phyloP scores from a whole-genome alignment of 2,113 vertebrate species.

The Calonectris borealis region DNA sequence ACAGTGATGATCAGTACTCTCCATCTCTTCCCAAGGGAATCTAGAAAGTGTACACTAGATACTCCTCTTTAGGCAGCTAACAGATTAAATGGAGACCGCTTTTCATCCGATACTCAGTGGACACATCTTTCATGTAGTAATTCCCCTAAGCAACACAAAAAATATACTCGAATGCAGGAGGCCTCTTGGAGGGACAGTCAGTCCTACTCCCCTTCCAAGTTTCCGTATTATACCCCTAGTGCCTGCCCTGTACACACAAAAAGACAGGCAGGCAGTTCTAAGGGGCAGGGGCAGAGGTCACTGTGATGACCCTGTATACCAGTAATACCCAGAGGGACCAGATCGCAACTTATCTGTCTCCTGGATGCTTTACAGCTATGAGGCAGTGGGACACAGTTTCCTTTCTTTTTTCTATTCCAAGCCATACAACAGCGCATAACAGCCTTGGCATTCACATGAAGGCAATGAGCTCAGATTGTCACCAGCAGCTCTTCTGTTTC shows the following conservation, averaged over 20 bases:
- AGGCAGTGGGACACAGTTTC: fast-evolving
- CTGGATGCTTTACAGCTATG: not conserved
- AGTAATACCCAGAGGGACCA: not conserved
- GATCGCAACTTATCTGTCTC: not conserved
- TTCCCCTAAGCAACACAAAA: not conserved
- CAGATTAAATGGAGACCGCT: not conserved
- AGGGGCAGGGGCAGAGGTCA: not conserved
- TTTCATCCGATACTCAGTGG: not conserved
- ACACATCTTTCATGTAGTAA: not conserved
- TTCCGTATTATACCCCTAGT: not conserved
- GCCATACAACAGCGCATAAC: not conserved
- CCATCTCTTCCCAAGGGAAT: not conserved
- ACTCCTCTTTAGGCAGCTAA: not conserved
- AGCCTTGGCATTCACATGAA: not conserved
- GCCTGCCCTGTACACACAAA: fast-evolving
- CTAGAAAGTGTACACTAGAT: not conserved
- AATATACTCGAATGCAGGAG: not conserved
- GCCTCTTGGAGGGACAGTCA: not conserved
- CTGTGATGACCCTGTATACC: not conserved
- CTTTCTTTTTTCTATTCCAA: not conserved
- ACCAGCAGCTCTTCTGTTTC: not conserved
- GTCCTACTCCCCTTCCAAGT: not conserved
- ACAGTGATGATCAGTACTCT: not conserved
- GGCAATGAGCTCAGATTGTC: not conserved
- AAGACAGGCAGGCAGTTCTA: not conserved